phyloP scores from a whole-genome alignment of 2,113 vertebrate genomes.

The Chrysemys picta region DNA sequence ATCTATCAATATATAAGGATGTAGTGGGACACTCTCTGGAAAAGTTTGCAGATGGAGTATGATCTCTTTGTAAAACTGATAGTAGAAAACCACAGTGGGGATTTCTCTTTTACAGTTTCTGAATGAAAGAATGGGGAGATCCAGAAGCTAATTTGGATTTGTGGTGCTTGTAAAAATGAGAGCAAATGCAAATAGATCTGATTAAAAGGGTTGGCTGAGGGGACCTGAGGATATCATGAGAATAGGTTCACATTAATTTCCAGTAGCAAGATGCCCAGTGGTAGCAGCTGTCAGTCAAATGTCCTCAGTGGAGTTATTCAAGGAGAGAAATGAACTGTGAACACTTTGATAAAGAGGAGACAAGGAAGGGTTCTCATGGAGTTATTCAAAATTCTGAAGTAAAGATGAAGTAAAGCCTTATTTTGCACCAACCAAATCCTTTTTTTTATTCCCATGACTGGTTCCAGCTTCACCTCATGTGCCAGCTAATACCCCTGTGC shows the following conservation, averaged over 20 bases:
- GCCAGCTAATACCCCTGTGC: not conserved
- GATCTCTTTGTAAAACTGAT: slow-evolving; percentile 40
- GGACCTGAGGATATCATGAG: not conserved
- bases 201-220: slow-evolving; percentile 1
- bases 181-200: not conserved
- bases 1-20: slow-evolving; percentile 23
- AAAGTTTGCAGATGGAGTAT: not conserved
- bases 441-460: not conserved
- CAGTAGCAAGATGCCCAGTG: accelerated
- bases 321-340: not conserved
- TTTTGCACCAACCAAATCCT: not conserved
- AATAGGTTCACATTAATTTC: not conserved
- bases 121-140: not conserved
- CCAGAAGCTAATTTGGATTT: not conserved
- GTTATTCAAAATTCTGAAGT: not conserved
- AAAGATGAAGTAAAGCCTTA: not conserved
- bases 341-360: not conserved
- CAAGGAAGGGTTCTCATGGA: not conserved
- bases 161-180: not conserved
- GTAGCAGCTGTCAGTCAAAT: not conserved
- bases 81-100: not conserved
- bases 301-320: not conserved
- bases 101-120: not conserved
- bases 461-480: accelerated
- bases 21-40: not conserved